Evolutionary conservation across 2,888 invertebrate species (phyloP), one percentile per base, ranked within the genome.

Genomic region (Hydrotaea cyrtoneurina): DNA sequence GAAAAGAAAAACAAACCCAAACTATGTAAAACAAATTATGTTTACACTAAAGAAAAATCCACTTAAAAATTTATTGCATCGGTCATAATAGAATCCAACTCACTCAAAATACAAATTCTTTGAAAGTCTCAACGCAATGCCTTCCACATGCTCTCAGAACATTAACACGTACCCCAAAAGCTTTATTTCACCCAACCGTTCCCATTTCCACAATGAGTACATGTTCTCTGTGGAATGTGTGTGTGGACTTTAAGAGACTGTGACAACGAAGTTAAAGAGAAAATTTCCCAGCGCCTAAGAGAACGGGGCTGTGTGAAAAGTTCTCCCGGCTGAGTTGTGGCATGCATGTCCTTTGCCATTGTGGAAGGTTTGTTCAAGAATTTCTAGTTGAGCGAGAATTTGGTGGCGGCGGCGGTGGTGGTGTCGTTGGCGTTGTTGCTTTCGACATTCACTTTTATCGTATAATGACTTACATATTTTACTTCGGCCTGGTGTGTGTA

Each of bases 391-490:
- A 26, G n/a, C 46, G 21, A 17, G 74, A 17, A 73, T 19, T 46
- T 57, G 23, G 21, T 31, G 36, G 26, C 62, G 23, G 21, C 53
- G n/a, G n/a, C 39, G 26, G 59, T 57, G 78, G 73, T 26, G 39
- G 26, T 64, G n/a, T 53, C 31, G 17, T 21, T 36, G 73, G 36
- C 50, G 19, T 19, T 62, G 66, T 78, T 55, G 36, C 31, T 39
- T 57, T 36, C 57, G 31, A 26, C 73, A 62, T 79, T 71, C 62
- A 53, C 73, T 78, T 75, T 36, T 36, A 36, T 39, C 64, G 46
- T 66, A 36, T 72, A 76, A 46, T 66, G 57, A 71, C 55, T 64
- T 72, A 75, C 50, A 31, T 75, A 62, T 75, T 75, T 57, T 36
- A 39, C 69, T 43, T 46, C 43, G 69, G 23, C 64, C 73, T n/a